Base-by-base conservation (phyloP, 2,113 vertebrate species). In the Austrofundulus limnaeus region DNA sequence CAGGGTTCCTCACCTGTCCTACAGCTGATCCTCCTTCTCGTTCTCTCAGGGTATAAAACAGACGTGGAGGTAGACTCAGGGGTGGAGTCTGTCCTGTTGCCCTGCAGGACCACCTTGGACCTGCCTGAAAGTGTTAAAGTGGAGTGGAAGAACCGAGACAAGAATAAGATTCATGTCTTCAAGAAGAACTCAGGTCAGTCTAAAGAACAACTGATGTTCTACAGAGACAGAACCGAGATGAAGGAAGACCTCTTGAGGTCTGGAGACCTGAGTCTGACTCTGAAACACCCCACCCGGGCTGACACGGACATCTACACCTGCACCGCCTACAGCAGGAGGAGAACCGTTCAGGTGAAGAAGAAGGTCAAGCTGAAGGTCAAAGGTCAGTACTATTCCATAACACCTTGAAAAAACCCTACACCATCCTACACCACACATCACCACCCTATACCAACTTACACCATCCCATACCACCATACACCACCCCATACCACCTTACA, bases 221-320 rank as follows among this genome's bases (percentile, higher is more conserved):
- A 28, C 21, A 25, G 11, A 25, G 9, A 11, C 15, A 24, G 55
- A 43, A 57, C 55, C 7, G n/a, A 2, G 39, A 25, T 43, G 55
- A n/a, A 25, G 1, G 4, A 12, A 25, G 21, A 57, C 21, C 31
- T 37, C 4, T 19, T 39, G 53, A 39, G 8, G 4, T 23, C 20
- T 39, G 37, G 37, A 55, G 37, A 55, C 54, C 15, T 57, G 20
- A 57, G 54, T 42, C 54, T 57, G 38, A 42, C 38, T 8, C 54
- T 57, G 38, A 2, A 0, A 6, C 2, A 17, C 2, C 54, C 54
- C 38, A 57, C 15, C 17, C 20, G 10, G 0, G n/a, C 8, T 13
- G 51, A 21, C 31, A 39, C n/a, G 13, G 24, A 19, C 5, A 43
- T 4, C 17, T 58, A 45, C 55, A 58, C 17, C 55, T 58, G 55